Base-by-base conservation (phyloP, 2,888 invertebrate genomes). In the Cheilosia pagana region DNA sequence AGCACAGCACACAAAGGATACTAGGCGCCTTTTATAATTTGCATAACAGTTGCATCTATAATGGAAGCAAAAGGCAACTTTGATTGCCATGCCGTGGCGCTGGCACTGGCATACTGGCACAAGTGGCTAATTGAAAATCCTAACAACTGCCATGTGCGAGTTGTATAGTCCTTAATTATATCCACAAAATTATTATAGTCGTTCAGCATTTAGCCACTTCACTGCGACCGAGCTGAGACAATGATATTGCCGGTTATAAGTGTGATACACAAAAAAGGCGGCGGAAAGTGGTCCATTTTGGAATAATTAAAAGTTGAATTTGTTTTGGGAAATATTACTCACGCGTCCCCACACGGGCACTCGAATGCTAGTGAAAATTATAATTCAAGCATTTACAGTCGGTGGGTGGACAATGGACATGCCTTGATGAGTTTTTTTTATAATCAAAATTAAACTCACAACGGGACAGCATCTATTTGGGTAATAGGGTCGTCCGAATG, bases 11-110 rank as follows among this genome's bases (percentile, higher is more conserved):
- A 16, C 0, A 23, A 50, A 23, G 50, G 23, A 23, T 50, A 23
- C 50, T 50, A 12, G 50, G 21, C 21, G 41, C n/a, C 19, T 21
- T 21, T 23, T 5, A 19, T 19, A 8, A 48, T 63, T 48, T 63
- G 48, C 63, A 63, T 63, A 63, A 63, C 48, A 50, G 63, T 31
- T 50, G 43, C 63, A 63, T 63, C 35, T 25, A 31, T 21, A 50
- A 48, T 43, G 28, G 25, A 43, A 60, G 21, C 19, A n/a, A 48
- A 21, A 63, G 45, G 63, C 48, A 48, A 63, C 31, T 31, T 48
- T 45, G 63, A 63, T 63, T 48, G 35, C 28, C 63, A 31, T 43
- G 19, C 39, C 16, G 16, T 25, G 19, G 14, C 41, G 12, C 35
- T 35, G 35, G 39, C 7, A 12, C 4, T 48, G n/a, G 6, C 45